phyloP scores from a whole-genome alignment of 1,140 invertebrate species.

The Platyscapa corneri region DNA sequence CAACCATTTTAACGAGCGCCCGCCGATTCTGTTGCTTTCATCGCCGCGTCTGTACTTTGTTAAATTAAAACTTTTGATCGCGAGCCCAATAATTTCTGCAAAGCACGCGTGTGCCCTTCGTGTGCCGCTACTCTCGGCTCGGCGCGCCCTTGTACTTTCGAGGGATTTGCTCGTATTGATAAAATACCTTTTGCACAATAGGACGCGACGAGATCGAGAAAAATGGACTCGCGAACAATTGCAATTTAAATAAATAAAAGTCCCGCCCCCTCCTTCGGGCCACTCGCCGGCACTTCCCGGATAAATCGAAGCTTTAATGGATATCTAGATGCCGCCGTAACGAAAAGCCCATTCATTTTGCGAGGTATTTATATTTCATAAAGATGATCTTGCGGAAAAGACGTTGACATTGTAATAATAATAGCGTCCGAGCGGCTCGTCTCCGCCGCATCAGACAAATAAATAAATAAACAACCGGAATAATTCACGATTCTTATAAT shows the following conservation, averaged over 20 bases:
- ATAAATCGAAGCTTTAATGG: constrained; percentile 24
- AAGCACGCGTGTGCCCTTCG: background rate
- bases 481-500: background rate
- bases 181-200: too few species aligned
- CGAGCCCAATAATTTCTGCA: background rate
- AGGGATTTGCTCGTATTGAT: background rate
- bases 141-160: background rate
- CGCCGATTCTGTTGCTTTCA: background rate
- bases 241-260: constrained; percentile 18
- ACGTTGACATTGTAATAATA: constrained; percentile 1
- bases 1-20: too few species aligned
- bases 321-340: background rate
- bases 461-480: background rate
- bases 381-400: background rate
- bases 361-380: background rate
- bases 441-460: too few species aligned
- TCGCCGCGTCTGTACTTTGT: background rate
- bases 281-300: too few species aligned
- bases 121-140: background rate
- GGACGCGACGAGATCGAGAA: background rate
- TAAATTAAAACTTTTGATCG: background rate
- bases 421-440: background rate
- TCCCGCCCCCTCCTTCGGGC: background rate
- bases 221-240: background rate
- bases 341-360: constrained; percentile 2